phyloP scores from a whole-genome alignment of 1,140 invertebrate species.

The Halictus rubicundus region DNA sequence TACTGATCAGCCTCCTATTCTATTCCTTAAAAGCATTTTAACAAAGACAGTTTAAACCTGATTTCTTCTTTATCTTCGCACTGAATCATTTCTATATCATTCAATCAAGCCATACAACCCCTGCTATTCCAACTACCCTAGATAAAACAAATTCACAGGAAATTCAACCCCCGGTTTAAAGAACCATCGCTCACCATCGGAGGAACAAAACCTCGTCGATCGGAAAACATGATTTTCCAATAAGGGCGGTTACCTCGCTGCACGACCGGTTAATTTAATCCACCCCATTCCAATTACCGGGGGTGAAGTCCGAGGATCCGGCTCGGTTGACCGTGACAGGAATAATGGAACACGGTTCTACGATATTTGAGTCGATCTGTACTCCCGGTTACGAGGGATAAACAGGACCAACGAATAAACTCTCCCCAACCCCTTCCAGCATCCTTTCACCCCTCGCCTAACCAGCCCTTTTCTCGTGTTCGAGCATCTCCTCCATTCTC shows the following conservation, averaged over 20 bases:
- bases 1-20: no score
- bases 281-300: constrained; percentile 36
- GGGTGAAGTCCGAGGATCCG: constrained; percentile 47
- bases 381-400: constrained; percentile 47
- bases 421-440: neutral
- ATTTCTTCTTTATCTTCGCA: no score
- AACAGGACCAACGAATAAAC: constrained; percentile 66
- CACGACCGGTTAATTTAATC: constrained; percentile 40
- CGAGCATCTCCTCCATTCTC: neutral
- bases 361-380: constrained; percentile 60
- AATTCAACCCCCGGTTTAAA: no score
- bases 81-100: no score
- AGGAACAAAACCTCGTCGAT: neutral
- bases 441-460: neutral
- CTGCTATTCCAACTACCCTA: no score
- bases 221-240: constrained; percentile 12
- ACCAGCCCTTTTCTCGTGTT: neutral
- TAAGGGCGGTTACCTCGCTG: neutral
- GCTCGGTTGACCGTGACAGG: constrained; percentile 61
- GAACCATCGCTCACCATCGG: no score
- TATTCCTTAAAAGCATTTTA: no score
- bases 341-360: constrained; percentile 59
- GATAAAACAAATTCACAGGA: no score
- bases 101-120: no score
- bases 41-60: no score